phyloP scores from a whole-genome alignment of 2,797 vertebrate species.

The Valencia hispanica region DNA sequence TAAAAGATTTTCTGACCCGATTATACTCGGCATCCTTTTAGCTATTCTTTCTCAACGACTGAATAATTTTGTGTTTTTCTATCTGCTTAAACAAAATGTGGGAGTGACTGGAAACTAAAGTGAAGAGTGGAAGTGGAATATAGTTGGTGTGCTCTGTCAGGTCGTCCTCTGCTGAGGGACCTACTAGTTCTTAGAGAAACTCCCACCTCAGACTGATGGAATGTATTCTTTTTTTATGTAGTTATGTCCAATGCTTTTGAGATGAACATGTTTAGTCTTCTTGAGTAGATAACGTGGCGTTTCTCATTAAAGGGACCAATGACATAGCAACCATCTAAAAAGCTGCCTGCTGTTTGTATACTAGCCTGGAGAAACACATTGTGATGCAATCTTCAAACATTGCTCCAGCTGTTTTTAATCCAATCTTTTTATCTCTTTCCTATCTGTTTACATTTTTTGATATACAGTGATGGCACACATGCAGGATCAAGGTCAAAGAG shows the following conservation, averaged over 20 bases:
- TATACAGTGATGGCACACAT: neutral
- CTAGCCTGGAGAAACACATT: neutral
- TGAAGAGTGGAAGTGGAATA: neutral
- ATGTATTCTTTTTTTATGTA: conserved; percentile 36
- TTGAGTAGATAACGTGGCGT: neutral
- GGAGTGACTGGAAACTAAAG: conserved; percentile 23
- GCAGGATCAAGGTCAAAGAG: neutral
- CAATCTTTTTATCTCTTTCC: conserved; percentile 13
- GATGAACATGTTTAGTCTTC: neutral
- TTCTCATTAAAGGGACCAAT: conserved; percentile 18
- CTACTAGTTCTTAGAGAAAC: neutral
- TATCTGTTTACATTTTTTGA: conserved; percentile 11
- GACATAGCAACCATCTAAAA: neutral
- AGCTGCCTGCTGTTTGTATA: neutral
- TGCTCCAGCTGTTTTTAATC: neutral
- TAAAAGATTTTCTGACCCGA: conserved; percentile 1
- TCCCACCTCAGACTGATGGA: conserved; percentile 38
- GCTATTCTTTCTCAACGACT: conserved; percentile 39
- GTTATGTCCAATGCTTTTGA: conserved; percentile 10
- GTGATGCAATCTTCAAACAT: neutral
- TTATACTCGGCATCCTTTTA: conserved; percentile 3
- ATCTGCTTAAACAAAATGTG: conserved; percentile 20
- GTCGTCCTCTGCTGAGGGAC: conserved; percentile 3
- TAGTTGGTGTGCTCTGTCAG: neutral
- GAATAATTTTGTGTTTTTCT: conserved; percentile 33